Base-by-base conservation (phyloP, 1,140 invertebrate species). In the Tribolium madens region DNA sequence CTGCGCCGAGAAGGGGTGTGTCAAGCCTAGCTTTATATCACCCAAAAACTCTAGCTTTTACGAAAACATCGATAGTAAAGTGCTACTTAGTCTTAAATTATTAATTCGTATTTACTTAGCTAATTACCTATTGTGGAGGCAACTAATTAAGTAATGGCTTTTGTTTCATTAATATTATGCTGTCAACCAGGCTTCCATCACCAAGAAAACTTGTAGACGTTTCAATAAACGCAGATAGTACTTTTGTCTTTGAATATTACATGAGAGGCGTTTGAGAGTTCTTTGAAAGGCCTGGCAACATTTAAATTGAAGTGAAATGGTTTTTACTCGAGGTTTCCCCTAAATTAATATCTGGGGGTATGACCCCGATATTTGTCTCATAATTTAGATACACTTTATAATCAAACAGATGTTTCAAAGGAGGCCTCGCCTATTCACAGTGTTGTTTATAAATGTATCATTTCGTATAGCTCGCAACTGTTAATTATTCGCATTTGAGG, bases 401-500 rank as follows among this genome's bases (percentile, higher is more conserved):
- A 57, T 26, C 52, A 21, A 57, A 21, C 52, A 57, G 52, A 57
- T 57, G 52, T 57, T 57, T 21, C 52, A 57, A 57, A 57, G 14
- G 14, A 13, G 17, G 17, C 10, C 14, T 57, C 9, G 36, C 36
- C 21, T 42, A 42, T 42, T 42, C 36, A 42, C 2, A 42, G n/a
- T 42, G 36, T 42, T 10, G 36, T 42, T 4, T 42, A 26, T 26
- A 26, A 26, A 26, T 26, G 21, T 4, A 42, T 42, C 36, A 42
- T 36, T 31, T 36, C 33, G 18, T 21, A 21, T 21, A n/a, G n/a
- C 33, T 6, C 5, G 36, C 9, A 7, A 4, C 4, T 42, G 36
- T 26, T 42, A 42, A 42, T 42, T 42, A 42, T 42, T 0, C 36
- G 36, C 36, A 42, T 42, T 42, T 42, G 36, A 42, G 36, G 0